These are phyloP conservation scores for Siniperca scherzeri DNA, from an alignment of 2,797 vertebrate genomes.

Conservation along the genomic window DNA sequence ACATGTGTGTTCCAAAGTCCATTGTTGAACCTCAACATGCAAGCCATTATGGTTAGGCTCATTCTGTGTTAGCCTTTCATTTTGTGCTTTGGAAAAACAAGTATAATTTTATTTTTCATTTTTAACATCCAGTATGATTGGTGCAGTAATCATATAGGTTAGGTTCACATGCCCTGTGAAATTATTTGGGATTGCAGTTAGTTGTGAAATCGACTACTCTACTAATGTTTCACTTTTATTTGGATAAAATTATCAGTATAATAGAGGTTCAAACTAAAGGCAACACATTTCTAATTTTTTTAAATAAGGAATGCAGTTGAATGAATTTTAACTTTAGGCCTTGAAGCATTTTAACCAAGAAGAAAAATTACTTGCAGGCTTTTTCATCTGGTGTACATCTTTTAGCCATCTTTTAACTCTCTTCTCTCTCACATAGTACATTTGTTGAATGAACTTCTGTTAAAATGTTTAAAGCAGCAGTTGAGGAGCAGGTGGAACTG, in stretches of 20 bases:
- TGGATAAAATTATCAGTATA: background rate
- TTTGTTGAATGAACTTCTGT: background rate
- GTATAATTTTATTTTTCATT: background rate
- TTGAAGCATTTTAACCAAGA: background rate
- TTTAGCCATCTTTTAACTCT: background rate
- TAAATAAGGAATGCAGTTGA: background rate
- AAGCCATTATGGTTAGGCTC: background rate
- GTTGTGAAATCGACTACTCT: background rate
- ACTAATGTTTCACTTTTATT: background rate
- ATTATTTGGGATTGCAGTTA: background rate
- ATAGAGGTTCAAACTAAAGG: conserved; percentile 10
- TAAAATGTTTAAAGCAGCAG: background rate
- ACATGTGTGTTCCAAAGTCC: conserved; percentile 5
- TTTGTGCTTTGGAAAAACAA: background rate
- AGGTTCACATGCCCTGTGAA: background rate
- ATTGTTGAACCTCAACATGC: background rate
- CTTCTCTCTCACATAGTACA: background rate
- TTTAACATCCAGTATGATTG: background rate
- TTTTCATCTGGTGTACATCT: background rate
- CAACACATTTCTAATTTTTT: background rate
- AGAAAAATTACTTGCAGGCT: background rate
- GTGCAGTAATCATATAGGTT: background rate
- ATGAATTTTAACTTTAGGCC: background rate
- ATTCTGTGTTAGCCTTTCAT: background rate
- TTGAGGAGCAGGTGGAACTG: conserved; percentile 1